Evolutionary conservation across 1,140 invertebrate genomes (phyloP), one percentile per base, ranked within the genome.

Genomic region (Penaeus vannamei): DNA sequence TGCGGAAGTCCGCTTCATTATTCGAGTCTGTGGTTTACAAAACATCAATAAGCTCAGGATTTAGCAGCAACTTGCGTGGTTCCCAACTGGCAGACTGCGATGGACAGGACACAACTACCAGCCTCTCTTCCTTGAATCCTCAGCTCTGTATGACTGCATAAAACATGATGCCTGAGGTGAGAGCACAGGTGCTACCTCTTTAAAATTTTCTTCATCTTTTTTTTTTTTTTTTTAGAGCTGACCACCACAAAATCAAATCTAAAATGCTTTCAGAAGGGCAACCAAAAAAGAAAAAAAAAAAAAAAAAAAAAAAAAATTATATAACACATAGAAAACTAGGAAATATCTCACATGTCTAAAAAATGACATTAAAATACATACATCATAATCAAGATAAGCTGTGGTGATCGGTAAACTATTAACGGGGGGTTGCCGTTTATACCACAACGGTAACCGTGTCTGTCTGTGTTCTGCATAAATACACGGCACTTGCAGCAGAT

Each of bases 221-320:
- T 84, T 77, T 36, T 79, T 84, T 76, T 84, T 84, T 72, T 72
- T 79, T 53, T 64, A 89, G 59, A 84, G 87, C 82, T 85, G 87
- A 89, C 82, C 87, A 89, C 87, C 87, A 89, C 87, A 89, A 89
- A 85, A 79, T 89, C 87, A 89, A 89, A 79, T 77, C 60, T 79
- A 42, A 76, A 76, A 76, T 76, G 29, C 66, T 85, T 76, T 61
- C 69, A 76, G 82, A 81, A 77, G 72, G 69, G 79, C 87, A 89
- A 89, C 86, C 80, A 20, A 88, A 88, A 72, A 76, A n/a, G 22
- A 32, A 32, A 62, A 60, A 62, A 29, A 32, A 32, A 62, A 60
- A 62, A 26, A 60, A 86, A 46, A 46, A 80, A 66, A 46, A 36
- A 66, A 26, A 61, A 29, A 84, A 59, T 61, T 62, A 89, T 46